phyloP scores from a whole-genome alignment of 1,140 invertebrate genomes.

The Drosophila cardini region DNA sequence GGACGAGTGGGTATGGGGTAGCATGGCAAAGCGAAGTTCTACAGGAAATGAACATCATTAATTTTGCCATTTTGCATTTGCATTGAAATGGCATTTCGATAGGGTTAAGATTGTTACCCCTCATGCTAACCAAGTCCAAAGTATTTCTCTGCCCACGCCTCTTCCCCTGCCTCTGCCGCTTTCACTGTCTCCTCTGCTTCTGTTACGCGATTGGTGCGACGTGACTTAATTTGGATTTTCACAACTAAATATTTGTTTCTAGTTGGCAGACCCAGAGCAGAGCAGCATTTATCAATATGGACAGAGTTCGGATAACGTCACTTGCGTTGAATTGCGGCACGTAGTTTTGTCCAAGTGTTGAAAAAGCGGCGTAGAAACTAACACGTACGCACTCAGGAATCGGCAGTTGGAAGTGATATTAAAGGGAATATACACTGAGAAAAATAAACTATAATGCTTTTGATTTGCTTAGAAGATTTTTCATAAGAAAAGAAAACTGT shows the following conservation, averaged over 20 bases:
- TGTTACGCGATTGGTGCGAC: conserved; percentile 76
- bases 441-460: too few species aligned
- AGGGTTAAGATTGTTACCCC: conserved; percentile 68
- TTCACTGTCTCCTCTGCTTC: conserved; percentile 53
- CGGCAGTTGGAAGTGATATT: background rate
- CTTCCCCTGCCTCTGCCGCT: background rate
- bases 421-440: background rate
- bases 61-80: conserved; percentile 80
- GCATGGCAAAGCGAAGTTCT: conserved; percentile 3
- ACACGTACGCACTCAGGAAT: conserved; percentile 61
- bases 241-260: conserved; percentile 78
- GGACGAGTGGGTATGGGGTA: background rate
- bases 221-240: conserved; percentile 82
- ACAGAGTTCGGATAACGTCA: conserved; percentile 69
- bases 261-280: background rate
- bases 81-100: conserved; percentile 82
- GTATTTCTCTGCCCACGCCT: conserved; percentile 9
- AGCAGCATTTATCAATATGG: conserved; percentile 77
- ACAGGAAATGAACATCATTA: conserved; percentile 82
- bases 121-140: conserved; percentile 38
- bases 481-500: too few species aligned
- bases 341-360: conserved; percentile 74
- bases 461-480: too few species aligned
- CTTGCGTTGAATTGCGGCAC: conserved; percentile 71
- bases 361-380: conserved; percentile 72